Base-by-base conservation (phyloP, 2,113 vertebrate genomes). In the Ameiurus melas region DNA sequence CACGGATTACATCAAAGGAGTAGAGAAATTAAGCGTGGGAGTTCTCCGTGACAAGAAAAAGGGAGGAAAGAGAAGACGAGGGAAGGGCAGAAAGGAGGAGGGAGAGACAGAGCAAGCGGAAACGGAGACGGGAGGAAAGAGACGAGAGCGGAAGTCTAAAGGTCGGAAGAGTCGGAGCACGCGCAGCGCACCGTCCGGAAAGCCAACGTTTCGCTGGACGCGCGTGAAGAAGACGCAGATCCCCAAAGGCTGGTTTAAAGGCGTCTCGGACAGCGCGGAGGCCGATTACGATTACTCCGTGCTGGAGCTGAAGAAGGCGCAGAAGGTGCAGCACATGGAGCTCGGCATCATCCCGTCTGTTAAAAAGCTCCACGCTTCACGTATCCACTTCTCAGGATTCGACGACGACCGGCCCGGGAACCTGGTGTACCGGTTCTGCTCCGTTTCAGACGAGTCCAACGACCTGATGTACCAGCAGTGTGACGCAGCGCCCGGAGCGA, bases 321-420 rank as follows among this genome's bases (percentile, higher is more conserved):
- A 97, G 87, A 98, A 96, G 89, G 95, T 96, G 91, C 96, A 95
- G 84, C 95, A 95, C 89, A 99, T 99, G 98, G 97, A 98, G 36
- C 93, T 99, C 12, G 98, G 98, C 3, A 91, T 98, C 22, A 97
- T 98, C 53, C 97, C 97, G 0, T 92, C 97, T 0, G 91, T 97
- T 58, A 96, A 95, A 93, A 98, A 96, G 93, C 94, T 98, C 90
- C 98, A 97, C 0, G 95, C 97, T 0, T 97, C 96, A 27, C 96
- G 96, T 93, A 98, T 99, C 93, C 98, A 99, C 93, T 99, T 99
- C 94, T 99, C 98, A 0, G 97, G 98, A 47, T 99, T 99, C 43
- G 98, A 99, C n/a, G 94, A 95, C 0, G 98, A 99, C 89, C 92
- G 97, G 14, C 95, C 96, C 0, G 98, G 96, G 19, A 96, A 97